Evolutionary conservation across 2,888 invertebrate species (phyloP).

Genomic region (Eilema griseolum): DNA sequence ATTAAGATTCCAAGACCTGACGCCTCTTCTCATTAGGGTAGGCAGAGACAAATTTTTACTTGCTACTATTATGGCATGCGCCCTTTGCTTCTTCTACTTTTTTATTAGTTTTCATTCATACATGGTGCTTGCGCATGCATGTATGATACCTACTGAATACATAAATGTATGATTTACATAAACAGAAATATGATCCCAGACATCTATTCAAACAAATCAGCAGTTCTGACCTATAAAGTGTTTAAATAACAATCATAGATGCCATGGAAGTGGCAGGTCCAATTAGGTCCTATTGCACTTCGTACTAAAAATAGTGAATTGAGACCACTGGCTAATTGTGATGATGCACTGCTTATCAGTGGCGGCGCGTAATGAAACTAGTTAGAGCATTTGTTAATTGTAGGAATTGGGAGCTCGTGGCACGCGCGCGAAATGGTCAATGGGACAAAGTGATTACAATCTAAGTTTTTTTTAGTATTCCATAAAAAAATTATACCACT

Average conservation of each 20-base stretch:
- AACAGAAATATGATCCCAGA: background rate
- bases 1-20: too few relatives aligned
- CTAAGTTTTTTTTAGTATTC: background rate
- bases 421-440: conserved; percentile 24
- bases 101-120: background rate
- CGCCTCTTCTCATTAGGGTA: background rate
- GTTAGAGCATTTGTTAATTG: conserved; percentile 46
- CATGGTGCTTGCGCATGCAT: background rate
- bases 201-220: conserved; percentile 30
- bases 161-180: too few relatives aligned
- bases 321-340: conserved; percentile 40
- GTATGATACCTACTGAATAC: too few relatives aligned
- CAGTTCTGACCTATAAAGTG: conserved; percentile 35
- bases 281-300: conserved; percentile 52
- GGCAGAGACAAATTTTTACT: background rate
- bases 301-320: conserved; percentile 51
- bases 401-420: conserved; percentile 45
- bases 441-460: conserved; percentile 11
- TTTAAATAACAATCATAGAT: conserved; percentile 37
- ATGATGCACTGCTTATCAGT: conserved; percentile 55
- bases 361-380: conserved; percentile 50
- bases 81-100: too few relatives aligned
- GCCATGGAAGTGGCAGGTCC: conserved; percentile 27
- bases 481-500: background rate
- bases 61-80: too few relatives aligned